phyloP scores from a whole-genome alignment of 2,113 vertebrate genomes.

The Labeo catla region DNA sequence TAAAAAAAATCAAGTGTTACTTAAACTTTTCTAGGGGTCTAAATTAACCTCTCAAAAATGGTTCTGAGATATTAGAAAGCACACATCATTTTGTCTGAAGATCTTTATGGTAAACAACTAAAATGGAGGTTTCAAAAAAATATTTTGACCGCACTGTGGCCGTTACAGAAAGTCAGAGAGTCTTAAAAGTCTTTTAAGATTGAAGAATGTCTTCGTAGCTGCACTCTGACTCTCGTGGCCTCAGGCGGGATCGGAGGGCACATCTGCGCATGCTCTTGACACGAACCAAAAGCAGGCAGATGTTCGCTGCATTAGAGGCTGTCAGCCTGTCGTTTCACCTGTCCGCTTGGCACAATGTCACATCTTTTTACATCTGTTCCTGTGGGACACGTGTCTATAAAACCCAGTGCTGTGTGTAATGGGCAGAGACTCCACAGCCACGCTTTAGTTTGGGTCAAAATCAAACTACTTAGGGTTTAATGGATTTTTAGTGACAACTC shows the following conservation, averaged over 20 bases:
- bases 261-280: slow-evolving; percentile 58
- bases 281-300: slow-evolving; percentile 73
- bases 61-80: neutral
- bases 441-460: neutral
- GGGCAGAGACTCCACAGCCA: neutral
- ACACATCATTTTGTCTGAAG: neutral
- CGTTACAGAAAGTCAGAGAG: neutral
- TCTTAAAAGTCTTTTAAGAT: neutral
- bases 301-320: slow-evolving; percentile 78
- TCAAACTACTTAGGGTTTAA: too few relatives aligned
- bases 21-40: slow-evolving; percentile 24
- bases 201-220: slow-evolving; percentile 6
- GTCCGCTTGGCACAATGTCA: slow-evolving; percentile 70
- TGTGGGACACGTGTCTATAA: neutral
- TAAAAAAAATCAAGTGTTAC: neutral
- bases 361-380: slow-evolving; percentile 76
- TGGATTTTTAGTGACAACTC: neutral
- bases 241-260: slow-evolving; percentile 63
- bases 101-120: neutral
- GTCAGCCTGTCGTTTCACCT: slow-evolving; percentile 74
- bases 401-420: neutral
- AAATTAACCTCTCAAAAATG: neutral
- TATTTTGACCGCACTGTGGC: neutral
- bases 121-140: neutral
- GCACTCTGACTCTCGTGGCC: slow-evolving; percentile 50